Evolutionary conservation across 2,797 vertebrate genomes (phyloP).

Genomic region (Oreortyx pictus): DNA sequence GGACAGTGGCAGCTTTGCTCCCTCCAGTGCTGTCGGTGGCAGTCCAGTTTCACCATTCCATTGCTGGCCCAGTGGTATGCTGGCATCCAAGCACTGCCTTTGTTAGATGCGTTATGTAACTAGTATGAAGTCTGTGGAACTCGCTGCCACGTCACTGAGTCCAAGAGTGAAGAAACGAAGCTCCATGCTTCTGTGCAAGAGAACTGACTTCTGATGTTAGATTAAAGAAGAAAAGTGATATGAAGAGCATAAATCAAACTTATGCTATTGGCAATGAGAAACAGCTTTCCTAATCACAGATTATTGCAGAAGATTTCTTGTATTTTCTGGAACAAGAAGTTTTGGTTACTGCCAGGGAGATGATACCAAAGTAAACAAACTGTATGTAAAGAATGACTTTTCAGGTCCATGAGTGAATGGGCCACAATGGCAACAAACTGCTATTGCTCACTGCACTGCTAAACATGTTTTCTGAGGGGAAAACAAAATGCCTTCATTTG

Average conservation of each 20-base stretch:
- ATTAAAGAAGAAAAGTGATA: conserved; percentile 16
- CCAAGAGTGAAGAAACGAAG: not conserved
- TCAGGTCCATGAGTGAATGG: not conserved
- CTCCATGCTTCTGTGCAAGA: not conserved
- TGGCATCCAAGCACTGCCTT: not conserved
- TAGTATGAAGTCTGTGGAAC: not conserved
- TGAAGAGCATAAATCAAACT: conserved; percentile 39
- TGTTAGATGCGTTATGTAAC: not conserved
- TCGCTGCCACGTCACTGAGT: not conserved
- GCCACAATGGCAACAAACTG: not conserved
- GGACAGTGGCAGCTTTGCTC: not conserved
- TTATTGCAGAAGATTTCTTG: conserved; percentile 10
- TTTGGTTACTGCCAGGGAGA: not conserved
- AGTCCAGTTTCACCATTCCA: not conserved
- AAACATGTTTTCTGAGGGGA: not conserved
- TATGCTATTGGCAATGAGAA: conserved; percentile 11
- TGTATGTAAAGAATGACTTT: not conserved
- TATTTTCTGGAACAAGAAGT: conserved; percentile 8
- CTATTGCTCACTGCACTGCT: not conserved
- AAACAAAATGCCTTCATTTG: not conserved
- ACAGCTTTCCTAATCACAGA: conserved; percentile 5
- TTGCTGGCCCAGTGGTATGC: not conserved
- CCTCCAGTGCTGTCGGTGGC: not conserved
- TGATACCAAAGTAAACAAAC: not conserved
- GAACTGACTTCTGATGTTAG: not conserved